A percentile compares a stretch with the other conserved stretches of the same genome.
Evolutionary conservation across 1,140 invertebrate species (phyloP).

Genomic region (Chironomus tepperi): DNA sequence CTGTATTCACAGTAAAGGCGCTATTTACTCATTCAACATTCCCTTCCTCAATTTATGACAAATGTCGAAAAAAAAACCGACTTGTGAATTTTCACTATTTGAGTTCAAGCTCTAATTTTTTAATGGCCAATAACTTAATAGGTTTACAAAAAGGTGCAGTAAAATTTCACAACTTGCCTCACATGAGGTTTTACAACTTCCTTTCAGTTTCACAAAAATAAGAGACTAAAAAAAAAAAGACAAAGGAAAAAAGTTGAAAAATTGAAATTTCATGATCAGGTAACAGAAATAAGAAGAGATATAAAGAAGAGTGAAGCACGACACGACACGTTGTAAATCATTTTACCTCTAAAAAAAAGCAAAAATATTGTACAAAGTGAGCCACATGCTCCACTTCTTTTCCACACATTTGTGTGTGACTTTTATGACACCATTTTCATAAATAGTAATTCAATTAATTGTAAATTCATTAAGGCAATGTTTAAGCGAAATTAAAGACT

Average conservation of each 20-base stretch:
- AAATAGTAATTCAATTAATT: neutral
- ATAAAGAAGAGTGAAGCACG: slow-evolving; percentile 18
- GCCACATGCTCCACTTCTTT: slow-evolving; percentile 11
- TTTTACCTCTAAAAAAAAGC: neutral
- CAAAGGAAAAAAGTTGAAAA: neutral
- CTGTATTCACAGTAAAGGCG: neutral
- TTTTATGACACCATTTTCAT: slow-evolving; percentile 8
- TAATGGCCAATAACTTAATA: neutral
- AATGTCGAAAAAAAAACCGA: neutral
- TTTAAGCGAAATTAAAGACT: neutral
- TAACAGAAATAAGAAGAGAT: neutral
- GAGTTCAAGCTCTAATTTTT: neutral
- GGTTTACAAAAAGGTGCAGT: neutral
- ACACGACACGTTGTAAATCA: slow-evolving; percentile 23
- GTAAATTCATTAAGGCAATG: neutral
- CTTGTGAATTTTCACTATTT: neutral
- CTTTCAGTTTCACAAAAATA: slow-evolving; percentile 7
- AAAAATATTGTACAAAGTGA: neutral
- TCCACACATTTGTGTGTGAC: slow-evolving; percentile 1
- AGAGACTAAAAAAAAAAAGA: no score
- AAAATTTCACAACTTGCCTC: slow-evolving; percentile 13
- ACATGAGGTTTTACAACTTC: slow-evolving; percentile 17
- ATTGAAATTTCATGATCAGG: slow-evolving; percentile 10
- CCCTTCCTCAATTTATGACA: no score
- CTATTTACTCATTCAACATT: slow-evolving; percentile 7